Conservation (phyloP, 2,888 invertebrate species). For the Pseudococcus jackbeardsleyi region DNA sequence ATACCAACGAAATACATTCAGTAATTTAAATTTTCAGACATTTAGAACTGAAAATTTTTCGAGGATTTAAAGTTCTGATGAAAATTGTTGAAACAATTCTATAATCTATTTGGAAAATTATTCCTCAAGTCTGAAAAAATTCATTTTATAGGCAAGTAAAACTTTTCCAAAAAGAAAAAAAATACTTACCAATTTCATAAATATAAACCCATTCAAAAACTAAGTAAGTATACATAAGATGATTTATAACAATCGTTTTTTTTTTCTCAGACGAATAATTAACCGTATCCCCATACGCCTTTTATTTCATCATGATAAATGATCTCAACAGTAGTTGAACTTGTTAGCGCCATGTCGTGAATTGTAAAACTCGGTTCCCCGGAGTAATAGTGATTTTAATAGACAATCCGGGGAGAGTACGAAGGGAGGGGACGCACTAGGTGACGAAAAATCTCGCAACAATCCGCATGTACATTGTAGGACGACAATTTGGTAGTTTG, state of each 20-base stretch:
- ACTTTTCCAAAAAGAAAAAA: too few species aligned
- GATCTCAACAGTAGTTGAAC: neutral
- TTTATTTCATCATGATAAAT: conserved; percentile 1
- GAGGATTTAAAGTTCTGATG: too few species aligned
- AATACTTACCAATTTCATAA: too few species aligned
- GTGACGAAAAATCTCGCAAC: conserved; percentile 46
- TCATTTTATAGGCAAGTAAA: too few species aligned
- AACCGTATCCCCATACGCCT: neutral
- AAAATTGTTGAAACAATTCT: too few species aligned
- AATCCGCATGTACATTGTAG: neutral
- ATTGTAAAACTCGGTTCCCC: neutral
- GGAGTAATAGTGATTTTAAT: neutral
- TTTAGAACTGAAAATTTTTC: too few species aligned
- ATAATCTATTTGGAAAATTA: too few species aligned
- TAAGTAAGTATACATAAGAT: neutral
- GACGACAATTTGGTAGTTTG: conserved; percentile 52
- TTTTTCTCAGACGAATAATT: conserved; percentile 6
- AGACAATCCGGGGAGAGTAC: neutral
- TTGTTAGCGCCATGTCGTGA: neutral
- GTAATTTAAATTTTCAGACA: too few species aligned
- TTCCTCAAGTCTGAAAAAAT: too few species aligned
- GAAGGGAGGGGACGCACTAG: neutral
- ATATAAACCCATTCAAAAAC: too few species aligned
- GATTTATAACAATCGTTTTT: neutral
- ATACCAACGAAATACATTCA: too few species aligned